Evolutionary conservation across 2,113 vertebrate species (phyloP).

Genomic region (Amblyornis subalaris): DNA sequence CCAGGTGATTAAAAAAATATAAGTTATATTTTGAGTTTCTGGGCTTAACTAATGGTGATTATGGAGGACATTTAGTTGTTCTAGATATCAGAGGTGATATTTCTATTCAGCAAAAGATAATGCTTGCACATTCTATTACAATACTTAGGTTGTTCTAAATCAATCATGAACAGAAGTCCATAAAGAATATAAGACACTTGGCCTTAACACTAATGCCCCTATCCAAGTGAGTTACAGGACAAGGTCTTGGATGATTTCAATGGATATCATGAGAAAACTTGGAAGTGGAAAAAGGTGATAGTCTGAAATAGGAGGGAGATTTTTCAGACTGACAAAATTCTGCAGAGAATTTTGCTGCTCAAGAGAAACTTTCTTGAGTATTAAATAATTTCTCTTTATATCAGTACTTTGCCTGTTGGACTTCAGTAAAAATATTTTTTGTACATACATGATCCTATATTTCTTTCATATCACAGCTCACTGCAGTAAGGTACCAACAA

Average conservation of each 20-base stretch:
- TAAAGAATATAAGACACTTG: neutral
- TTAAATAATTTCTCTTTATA: neutral
- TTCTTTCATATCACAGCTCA: neutral
- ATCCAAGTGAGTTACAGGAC: neutral
- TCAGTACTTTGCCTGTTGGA: neutral
- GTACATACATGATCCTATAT: neutral
- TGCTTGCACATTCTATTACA: neutral
- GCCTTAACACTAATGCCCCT: neutral
- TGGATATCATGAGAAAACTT: neutral
- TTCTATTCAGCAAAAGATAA: neutral
- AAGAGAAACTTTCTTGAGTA: neutral
- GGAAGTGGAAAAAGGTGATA: neutral
- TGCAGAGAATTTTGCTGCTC: neutral
- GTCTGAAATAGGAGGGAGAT: neutral
- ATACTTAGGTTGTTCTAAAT: neutral
- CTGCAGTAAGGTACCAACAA: neutral
- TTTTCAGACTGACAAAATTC: neutral
- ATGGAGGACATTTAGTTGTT: neutral
- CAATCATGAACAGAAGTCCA: neutral
- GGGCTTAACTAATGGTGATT: neutral
- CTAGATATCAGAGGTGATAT: neutral
- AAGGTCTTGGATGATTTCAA: neutral
- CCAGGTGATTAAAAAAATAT: neutral
- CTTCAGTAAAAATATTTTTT: neutral
- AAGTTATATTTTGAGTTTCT: neutral